Evolutionary conservation across 2,113 vertebrate species (phyloP), one percentile per base, ranked within the genome.

Genomic region (Salvelinus namaycush): DNA sequence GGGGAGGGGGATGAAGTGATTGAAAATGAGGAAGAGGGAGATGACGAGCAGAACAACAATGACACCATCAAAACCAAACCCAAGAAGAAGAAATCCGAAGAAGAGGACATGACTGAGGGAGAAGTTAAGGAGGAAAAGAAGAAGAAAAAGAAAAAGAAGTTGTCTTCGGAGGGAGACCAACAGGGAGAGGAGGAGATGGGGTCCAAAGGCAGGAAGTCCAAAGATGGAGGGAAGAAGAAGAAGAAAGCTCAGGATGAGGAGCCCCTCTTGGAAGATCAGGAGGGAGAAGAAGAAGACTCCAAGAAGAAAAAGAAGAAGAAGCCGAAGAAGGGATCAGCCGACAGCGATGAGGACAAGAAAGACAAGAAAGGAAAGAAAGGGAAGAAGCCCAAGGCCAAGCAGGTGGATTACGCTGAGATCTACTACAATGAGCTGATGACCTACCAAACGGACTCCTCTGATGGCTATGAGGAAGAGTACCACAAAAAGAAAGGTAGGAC

Each of bases 401-500:
- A 95, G 9, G 89, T 97, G 0, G 95, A 97, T 80, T 99, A 97
- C 39, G 86, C 95, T 8, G 94, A 89, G 39, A 71, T 97, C 73
- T 99, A 97, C 0, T 95, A 97, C 80, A 92, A 95, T 22, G 95
- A 98, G 79, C 92, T 99, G 71, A 81, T 94, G 68, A 92, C 92
- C 81, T 99, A 98, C 3, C 88, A 92, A 72, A 96, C 95, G 0
- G 96, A 97, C 4, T 94, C 95, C 0, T 93, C 95, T 0, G 95
- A 96, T 2, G 96, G 94, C 0, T 92, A 96, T 1, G 95, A 97
- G 76, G 96, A 99, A 0, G 95, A 97, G 16, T 98, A 97, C 88
- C 95, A 96, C 91, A 97, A 96, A 86, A 97, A 97, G 82, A 98
- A 93, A 96, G 97, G 98, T 98, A 90, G 78, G 81, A 24, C 60